Percentiles rank a stretch among this genome's conserved stretches.
Conservation (phyloP, 1,140 invertebrate genomes). For the Mamestra configurata region DNA sequence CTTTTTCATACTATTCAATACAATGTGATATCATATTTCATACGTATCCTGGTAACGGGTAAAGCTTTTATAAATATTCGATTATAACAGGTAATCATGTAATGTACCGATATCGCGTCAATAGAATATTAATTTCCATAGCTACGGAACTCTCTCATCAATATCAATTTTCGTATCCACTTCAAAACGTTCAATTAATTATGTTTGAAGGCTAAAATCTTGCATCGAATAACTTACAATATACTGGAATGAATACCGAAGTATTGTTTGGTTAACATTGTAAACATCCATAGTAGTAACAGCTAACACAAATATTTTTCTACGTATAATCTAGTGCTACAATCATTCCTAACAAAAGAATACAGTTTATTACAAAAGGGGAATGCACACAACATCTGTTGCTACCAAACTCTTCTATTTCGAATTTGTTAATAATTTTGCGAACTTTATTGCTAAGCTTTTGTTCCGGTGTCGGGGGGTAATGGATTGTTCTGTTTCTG, state of each 20-base stretch:
- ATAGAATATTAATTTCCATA: conserved; percentile 64
- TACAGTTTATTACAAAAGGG: conserved; percentile 2
- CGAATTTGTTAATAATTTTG: conserved; percentile 78
- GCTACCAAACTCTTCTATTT: conserved; percentile 65
- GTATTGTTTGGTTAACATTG: conserved; percentile 33
- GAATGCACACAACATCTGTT: conserved; percentile 58
- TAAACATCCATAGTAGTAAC: conserved; percentile 38
- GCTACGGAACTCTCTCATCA: conserved; percentile 72
- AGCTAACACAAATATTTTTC: conserved; percentile 28
- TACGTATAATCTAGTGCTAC: conserved; percentile 49
- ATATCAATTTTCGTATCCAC: conserved; percentile 71
- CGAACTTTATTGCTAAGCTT: conserved; percentile 81
- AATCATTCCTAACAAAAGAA: conserved; percentile 37
- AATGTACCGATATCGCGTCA: conserved; percentile 52
- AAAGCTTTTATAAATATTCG: conserved; percentile 42
- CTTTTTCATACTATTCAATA: not conserved
- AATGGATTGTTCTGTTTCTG: conserved; percentile 65
- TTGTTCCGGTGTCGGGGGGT: conserved; percentile 64
- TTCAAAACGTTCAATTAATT: conserved; percentile 73
- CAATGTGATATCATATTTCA: conserved; percentile 20
- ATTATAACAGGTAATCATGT: conserved; percentile 35
- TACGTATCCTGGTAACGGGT: not conserved
- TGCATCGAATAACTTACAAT: conserved; percentile 38
- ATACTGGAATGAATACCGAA: conserved; percentile 48
- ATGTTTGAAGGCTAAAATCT: conserved; percentile 53